Percentiles rank a stretch among this genome's conserved stretches.
Conservation (phyloP, 2,888 invertebrate genomes). For the Drosophila infuscata region DNA sequence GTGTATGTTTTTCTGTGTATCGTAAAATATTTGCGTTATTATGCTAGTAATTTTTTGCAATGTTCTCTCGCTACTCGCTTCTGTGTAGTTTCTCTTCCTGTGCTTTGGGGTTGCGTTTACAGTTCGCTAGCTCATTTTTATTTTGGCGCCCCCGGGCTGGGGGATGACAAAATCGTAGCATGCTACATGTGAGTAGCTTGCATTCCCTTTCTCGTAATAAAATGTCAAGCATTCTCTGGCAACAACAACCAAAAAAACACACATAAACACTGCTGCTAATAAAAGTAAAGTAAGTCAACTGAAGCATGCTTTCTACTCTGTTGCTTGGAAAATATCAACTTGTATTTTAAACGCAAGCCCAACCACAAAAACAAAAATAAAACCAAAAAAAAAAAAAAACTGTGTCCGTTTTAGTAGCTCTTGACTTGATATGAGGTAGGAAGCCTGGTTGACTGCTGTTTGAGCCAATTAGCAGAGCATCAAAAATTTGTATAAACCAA, state of each 20-base stretch:
- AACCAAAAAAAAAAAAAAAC: neutral
- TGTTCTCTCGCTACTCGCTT: constrained; percentile 25
- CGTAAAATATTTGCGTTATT: constrained; percentile 81
- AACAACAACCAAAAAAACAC: constrained; percentile 9
- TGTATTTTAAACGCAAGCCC: constrained; percentile 31
- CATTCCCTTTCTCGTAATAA: constrained; percentile 60
- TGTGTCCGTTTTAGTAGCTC: neutral
- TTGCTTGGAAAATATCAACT: constrained; percentile 37
- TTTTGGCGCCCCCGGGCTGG: constrained; percentile 58
- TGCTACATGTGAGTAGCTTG: constrained; percentile 54
- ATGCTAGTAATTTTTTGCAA: constrained; percentile 75
- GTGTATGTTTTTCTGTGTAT: constrained; percentile 47
- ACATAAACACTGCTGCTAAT: constrained; percentile 40
- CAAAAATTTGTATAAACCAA: constrained; percentile 44
- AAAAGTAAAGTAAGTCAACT: constrained; percentile 42
- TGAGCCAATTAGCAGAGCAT: constrained; percentile 62
- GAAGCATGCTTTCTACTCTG: constrained; percentile 44
- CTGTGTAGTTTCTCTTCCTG: constrained; percentile 16
- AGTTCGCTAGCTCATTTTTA: constrained; percentile 76
- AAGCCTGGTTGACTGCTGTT: constrained; percentile 2
- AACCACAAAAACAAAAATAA: neutral
- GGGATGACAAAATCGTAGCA: constrained; percentile 67
- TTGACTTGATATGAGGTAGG: constrained; percentile 1
- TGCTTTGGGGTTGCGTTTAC: constrained; percentile 40
- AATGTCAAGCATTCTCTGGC: constrained; percentile 65